Evolutionary conservation across 2,888 invertebrate genomes (phyloP).

Genomic region (Hyppa rectilinea): DNA sequence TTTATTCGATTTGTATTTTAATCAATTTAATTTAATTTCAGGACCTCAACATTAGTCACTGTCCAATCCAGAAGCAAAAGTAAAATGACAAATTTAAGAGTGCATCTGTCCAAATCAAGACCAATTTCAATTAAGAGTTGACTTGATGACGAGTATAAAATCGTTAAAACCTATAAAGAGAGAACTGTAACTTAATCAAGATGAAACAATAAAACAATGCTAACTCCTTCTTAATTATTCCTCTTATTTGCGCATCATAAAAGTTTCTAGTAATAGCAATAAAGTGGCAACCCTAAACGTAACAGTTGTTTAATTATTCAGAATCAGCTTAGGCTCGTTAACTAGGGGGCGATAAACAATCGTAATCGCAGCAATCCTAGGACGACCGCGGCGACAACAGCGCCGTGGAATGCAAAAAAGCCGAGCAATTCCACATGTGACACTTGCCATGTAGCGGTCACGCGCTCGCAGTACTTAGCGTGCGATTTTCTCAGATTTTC

Average conservation of each 20-base stretch:
- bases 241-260: slow-evolving; percentile 4
- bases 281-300: slow-evolving; percentile 55
- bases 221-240: slow-evolving; percentile 3
- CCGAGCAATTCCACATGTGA: slow-evolving; percentile 77
- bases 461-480: slow-evolving; percentile 78
- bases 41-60: background rate
- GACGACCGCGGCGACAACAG: slow-evolving; percentile 74
- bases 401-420: slow-evolving; percentile 81
- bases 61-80: slow-evolving; percentile 2
- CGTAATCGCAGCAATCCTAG: slow-evolving; percentile 77
- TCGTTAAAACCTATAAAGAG: background rate
- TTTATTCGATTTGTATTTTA: slow-evolving; percentile 45
- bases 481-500: slow-evolving; percentile 88
- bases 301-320: slow-evolving; percentile 66
- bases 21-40: slow-evolving; percentile 46
- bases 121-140: background rate
- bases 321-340: slow-evolving; percentile 68
- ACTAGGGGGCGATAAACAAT: slow-evolving; percentile 77
- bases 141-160: slow-evolving; percentile 3
- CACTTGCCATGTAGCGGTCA: slow-evolving; percentile 76
- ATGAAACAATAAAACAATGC: slow-evolving; percentile 16
- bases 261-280: slow-evolving; percentile 29
- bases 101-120: background rate
- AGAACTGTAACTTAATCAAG: background rate
- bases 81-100: background rate